A percentile compares a stretch with the other conserved stretches of the same genome.
Evolutionary conservation across 1,140 invertebrate species (phyloP).

Genomic region (Galendromus occidentalis): DNA sequence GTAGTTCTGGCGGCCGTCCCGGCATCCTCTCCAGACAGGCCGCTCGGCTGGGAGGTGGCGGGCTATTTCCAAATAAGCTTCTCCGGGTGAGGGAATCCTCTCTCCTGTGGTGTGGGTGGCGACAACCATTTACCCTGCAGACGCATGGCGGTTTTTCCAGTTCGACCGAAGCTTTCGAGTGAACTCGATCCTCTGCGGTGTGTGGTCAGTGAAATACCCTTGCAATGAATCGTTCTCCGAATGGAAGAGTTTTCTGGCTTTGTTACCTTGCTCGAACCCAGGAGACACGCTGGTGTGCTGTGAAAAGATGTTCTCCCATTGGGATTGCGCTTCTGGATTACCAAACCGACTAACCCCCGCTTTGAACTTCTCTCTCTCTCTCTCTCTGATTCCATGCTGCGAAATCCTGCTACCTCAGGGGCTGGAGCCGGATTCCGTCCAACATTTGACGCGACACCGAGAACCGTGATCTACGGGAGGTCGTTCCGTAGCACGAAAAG

Average conservation of each 20-base stretch:
- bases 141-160: neutral
- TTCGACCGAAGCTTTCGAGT: slow-evolving; percentile 7
- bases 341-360: neutral
- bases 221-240: neutral
- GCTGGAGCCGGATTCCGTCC: too few species aligned
- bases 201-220: neutral
- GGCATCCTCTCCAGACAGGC: too few species aligned
- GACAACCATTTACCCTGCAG: neutral
- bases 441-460: too few species aligned
- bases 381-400: neutral
- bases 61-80: slow-evolving; percentile 7
- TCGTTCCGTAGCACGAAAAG: too few species aligned
- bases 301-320: neutral
- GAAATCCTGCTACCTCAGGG: too few species aligned
- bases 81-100: neutral
- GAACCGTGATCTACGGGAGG: too few species aligned
- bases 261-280: neutral
- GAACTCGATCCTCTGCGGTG: slow-evolving; percentile 9
- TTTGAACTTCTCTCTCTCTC: neutral
- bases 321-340: neutral
- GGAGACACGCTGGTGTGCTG: neutral
- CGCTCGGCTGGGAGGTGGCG: too few species aligned
- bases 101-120: slow-evolving; percentile 7
- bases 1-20: too few species aligned
- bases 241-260: neutral